Conservation (phyloP, 2,888 invertebrate genomes). For the Cheilosia pagana region DNA sequence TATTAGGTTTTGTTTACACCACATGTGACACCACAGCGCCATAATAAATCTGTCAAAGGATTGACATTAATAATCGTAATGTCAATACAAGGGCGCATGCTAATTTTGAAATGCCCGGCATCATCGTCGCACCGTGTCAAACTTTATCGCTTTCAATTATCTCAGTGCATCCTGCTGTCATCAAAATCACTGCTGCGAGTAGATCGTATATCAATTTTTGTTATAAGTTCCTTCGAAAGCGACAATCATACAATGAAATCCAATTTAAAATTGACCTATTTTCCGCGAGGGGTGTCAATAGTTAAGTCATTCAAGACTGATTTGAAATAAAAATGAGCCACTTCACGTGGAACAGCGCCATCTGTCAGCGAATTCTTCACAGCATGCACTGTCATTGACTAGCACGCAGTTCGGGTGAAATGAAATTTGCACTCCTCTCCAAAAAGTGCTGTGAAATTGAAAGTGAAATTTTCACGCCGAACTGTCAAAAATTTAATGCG, state of each 20-base stretch:
- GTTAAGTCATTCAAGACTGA: neutral
- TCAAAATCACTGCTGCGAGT: too few relatives aligned
- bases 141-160: neutral
- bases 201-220: neutral
- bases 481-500: too few relatives aligned
- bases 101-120: neutral
- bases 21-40: neutral
- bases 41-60: conserved; percentile 1
- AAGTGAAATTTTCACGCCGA: too few relatives aligned
- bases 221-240: neutral
- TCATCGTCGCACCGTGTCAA: neutral
- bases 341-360: too few relatives aligned
- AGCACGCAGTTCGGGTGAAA: too few relatives aligned
- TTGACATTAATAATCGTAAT: neutral
- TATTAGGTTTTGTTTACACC: neutral
- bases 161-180: neutral
- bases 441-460: too few relatives aligned
- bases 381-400: too few relatives aligned
- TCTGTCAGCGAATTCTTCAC: too few relatives aligned
- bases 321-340: too few relatives aligned
- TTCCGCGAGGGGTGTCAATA: neutral
- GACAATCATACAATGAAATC: neutral
- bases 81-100: neutral
- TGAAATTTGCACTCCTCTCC: too few relatives aligned
- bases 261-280: neutral